These are phyloP conservation scores for Phenganax stokvisi DNA, from an alignment of 92 coral and sea anemone species.

Conservation along the genomic window DNA sequence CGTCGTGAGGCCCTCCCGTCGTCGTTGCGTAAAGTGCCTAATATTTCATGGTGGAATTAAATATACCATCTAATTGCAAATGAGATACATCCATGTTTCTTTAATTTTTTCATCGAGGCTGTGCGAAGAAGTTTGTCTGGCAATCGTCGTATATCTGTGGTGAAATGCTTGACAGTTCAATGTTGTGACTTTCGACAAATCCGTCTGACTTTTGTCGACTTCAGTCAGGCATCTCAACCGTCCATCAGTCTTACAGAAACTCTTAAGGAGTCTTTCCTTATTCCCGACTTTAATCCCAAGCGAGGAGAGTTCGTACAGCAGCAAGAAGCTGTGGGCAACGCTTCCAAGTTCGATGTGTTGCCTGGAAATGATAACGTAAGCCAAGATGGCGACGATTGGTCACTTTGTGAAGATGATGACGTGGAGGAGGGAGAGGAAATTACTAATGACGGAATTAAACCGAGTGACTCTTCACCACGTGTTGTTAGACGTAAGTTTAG, in stretches of 20 bases:
- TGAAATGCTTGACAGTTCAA: conserved; percentile 74
- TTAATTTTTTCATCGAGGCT: conserved; percentile 47
- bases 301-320: neutral
- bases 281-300: conserved; percentile 25
- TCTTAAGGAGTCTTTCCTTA: conserved; percentile 2
- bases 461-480: conserved; percentile 1
- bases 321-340: neutral
- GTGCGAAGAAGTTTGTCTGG: conserved; percentile 79
- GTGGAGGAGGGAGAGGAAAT: conserved; percentile 36
- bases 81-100: neutral
- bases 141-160: conserved; percentile 83
- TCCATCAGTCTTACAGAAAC: conserved; percentile 35
- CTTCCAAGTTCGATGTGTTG: conserved; percentile 21
- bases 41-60: too few relatives aligned
- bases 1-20: too few relatives aligned
- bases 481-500: conserved; percentile 15
- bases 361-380: neutral
- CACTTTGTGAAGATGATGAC: conserved; percentile 32
- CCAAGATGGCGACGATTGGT: conserved; percentile 11
- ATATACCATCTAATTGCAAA: too few relatives aligned
- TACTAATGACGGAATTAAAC: neutral
- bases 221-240: conserved; percentile 57
- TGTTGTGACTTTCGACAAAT: conserved; percentile 92
- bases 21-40: too few relatives aligned
- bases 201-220: conserved; percentile 85